Percentiles rank a stretch among this genome's conserved stretches.
Evolutionary conservation across 1,140 invertebrate genomes (phyloP).

Genomic region (Bombus confusus): DNA sequence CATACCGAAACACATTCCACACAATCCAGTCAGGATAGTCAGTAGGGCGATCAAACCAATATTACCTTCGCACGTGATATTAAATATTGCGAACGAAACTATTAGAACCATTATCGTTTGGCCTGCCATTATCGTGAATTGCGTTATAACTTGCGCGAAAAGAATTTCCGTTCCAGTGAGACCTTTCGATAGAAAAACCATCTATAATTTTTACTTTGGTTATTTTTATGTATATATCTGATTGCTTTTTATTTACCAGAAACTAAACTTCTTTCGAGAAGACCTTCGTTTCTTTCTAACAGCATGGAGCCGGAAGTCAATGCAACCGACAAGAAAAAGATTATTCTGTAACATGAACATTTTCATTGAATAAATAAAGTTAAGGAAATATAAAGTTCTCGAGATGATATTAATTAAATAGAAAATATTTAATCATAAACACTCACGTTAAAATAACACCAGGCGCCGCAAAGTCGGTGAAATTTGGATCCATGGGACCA

Average conservation of each 20-base stretch:
- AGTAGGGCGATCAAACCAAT: conserved; percentile 89
- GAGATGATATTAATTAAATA: neutral
- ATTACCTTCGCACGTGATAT: conserved; percentile 90
- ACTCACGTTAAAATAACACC: conserved; percentile 95
- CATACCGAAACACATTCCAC: conserved; percentile 96
- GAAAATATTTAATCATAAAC: neutral
- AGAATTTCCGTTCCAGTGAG: conserved; percentile 87
- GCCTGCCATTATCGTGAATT: conserved; percentile 93
- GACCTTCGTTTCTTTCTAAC: conserved; percentile 94
- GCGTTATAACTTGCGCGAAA: conserved; percentile 92
- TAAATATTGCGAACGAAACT: conserved; percentile 92
- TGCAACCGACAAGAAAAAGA: conserved; percentile 96
- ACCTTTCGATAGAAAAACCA: conserved; percentile 54
- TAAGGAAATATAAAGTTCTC: neutral
- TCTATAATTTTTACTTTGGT: neutral
- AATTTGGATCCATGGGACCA: conserved; percentile 91
- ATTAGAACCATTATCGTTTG: conserved; percentile 92
- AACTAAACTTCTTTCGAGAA: conserved; percentile 93
- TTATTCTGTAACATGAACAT: conserved; percentile 86
- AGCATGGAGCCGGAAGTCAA: conserved; percentile 95
- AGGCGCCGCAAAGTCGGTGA: conserved; percentile 97
- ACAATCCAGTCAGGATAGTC: conserved; percentile 92
- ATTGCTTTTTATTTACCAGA: conserved; percentile 84
- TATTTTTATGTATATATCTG: neutral
- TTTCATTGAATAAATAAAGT: neutral